phyloP scores from a whole-genome alignment of 2,888 invertebrate genomes.

The Tetranychus piercei region DNA sequence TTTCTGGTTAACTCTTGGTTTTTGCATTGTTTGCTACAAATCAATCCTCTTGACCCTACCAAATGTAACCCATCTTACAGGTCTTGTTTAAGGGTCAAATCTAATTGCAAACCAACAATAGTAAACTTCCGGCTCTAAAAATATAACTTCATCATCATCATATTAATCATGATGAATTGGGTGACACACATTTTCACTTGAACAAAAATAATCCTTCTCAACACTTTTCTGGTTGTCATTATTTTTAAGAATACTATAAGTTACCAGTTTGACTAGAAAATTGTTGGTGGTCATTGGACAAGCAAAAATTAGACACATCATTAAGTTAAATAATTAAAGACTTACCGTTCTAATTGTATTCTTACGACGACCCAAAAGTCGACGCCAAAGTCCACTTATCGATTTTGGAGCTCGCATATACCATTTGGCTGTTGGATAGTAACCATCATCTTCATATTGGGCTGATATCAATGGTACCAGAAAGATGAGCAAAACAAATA shows the following conservation, averaged over 20 bases:
- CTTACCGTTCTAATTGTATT: conserved; percentile 10
- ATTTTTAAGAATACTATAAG: no score
- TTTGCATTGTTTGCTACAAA: no score
- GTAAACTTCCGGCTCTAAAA: neutral
- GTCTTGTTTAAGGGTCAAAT: neutral
- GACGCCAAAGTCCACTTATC: conserved; percentile 7
- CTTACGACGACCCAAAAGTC: conserved; percentile 3
- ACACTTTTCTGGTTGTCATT: no score
- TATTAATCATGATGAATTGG: neutral
- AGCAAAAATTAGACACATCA: neutral
- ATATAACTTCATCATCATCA: neutral
- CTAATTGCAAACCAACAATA: neutral
- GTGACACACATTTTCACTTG: neutral
- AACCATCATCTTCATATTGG: neutral
- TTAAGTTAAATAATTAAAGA: neutral
- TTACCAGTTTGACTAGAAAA: no score
- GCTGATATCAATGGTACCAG: neutral
- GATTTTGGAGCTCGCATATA: neutral
- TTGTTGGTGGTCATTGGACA: neutral
- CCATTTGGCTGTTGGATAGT: neutral
- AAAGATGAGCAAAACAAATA: neutral
- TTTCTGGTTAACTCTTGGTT: no score
- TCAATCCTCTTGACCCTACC: no score
- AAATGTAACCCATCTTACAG: no score
- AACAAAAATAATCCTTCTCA: neutral